Base-by-base conservation (phyloP, 2,888 invertebrate genomes). In the Drosophila koepferae region DNA sequence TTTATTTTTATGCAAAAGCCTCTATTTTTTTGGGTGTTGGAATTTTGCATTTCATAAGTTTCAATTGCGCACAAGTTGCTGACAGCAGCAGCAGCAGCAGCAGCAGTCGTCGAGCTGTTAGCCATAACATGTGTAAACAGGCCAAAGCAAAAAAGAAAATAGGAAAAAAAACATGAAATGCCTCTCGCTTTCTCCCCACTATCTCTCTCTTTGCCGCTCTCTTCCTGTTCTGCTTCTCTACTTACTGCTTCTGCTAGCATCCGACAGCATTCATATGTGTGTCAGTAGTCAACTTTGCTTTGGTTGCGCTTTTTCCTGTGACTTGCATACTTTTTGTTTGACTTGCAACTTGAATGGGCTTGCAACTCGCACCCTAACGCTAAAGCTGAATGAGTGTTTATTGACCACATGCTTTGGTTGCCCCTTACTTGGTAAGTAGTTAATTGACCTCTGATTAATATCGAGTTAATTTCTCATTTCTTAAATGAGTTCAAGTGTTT, bases 41-140 rank as follows among this genome's bases (percentile, higher is more conserved):
- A 69, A 76, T 89, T 83, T 86, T 83, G 74, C 80, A 76, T 86
- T 86, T 86, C 77, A 76, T 86, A 86, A 83, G 84, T 86, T 86
- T 86, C 87, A 86, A 86, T 86, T 88, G 84, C 83, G 77, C 89
- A 71, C 84, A 81, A 86, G 86, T 84, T 89, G 85, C 87, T 86
- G 85, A 86, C 85, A 89, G 84, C 84, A 61, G 72, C 77, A 72
- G 56, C 62, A 54, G 46, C 67, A 18, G 43, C 59, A 41, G 49
- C 51, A 40, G 38, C 16, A 40, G 16, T 40, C 61, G 74, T 68
- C 74, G 74, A 66, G 77, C 64, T 74, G 72, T 76, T 83, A 67
- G 68, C 83, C 76, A 79, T 83, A 85, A 82, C 89, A 89, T 83
- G 77, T 89, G 89, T 89, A 89, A 86, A 84, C 88, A 71, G 71